Conservation (phyloP, 2,888 invertebrate species). For the Syrista parreyssii region DNA sequence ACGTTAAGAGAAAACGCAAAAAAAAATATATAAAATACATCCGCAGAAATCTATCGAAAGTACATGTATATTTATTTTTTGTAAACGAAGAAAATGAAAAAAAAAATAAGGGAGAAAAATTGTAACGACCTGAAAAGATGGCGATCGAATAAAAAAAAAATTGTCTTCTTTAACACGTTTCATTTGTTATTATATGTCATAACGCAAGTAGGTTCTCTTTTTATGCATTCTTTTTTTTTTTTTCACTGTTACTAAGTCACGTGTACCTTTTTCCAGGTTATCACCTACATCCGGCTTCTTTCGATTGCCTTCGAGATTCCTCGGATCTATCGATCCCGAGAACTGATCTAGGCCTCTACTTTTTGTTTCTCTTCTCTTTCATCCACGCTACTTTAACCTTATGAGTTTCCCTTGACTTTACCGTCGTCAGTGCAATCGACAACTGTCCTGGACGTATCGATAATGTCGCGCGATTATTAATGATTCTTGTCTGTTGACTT, state of each 20-base stretch:
- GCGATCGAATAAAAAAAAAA: not conserved
- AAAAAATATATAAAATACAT: not conserved
- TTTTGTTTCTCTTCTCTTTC: not conserved
- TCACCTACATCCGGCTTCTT: not conserved
- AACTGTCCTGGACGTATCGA: not conserved
- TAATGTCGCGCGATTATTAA: not conserved
- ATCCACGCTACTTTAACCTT: not conserved
- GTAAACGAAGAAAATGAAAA: conserved; percentile 11
- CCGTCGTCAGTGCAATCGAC: not conserved
- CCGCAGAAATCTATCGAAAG: not conserved
- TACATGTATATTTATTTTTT: conserved; percentile 24
- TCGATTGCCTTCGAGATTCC: not conserved
- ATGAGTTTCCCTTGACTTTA: not conserved
- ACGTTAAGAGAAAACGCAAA: conserved; percentile 11
- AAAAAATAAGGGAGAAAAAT: not conserved
- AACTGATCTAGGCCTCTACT: not conserved
- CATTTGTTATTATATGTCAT: conserved; percentile 14
- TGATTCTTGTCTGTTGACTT: not conserved
- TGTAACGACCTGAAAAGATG: not conserved
- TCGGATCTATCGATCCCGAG: not conserved
- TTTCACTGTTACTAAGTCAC: not conserved
- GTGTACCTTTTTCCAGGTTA: not conserved
- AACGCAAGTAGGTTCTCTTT: not conserved
- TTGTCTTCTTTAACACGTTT: not conserved
- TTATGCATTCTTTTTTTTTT: not conserved